These are phyloP conservation scores for Tupiocoris notatus DNA, from an alignment of 2,888 invertebrate genomes.

Conservation along the genomic window DNA sequence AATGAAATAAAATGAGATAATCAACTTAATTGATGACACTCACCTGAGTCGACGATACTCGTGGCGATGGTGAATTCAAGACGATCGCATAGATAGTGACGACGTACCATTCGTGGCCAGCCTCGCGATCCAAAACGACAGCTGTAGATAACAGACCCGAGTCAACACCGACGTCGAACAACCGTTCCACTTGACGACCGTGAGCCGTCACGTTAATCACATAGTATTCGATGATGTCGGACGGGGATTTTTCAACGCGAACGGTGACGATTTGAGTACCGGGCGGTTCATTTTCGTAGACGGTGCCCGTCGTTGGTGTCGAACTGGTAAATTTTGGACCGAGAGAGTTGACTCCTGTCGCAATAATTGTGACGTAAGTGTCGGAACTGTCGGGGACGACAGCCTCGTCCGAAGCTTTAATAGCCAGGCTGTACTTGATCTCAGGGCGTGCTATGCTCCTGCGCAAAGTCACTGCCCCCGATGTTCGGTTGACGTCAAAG, in stretches of 20 bases:
- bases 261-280: constrained; percentile 83
- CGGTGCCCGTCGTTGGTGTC: constrained; percentile 69
- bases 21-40: neutral
- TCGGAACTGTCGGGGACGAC: constrained; percentile 86
- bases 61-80: constrained; percentile 65
- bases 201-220: constrained; percentile 62
- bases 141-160: constrained; percentile 85
- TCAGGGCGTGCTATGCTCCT: constrained; percentile 61
- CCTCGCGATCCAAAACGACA: constrained; percentile 77
- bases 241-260: constrained; percentile 62
- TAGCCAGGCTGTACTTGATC: constrained; percentile 75
- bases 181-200: constrained; percentile 76
- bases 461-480: constrained; percentile 69
- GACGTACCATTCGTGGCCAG: constrained; percentile 76
- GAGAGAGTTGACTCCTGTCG: constrained; percentile 59
- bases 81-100: constrained; percentile 83
- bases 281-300: constrained; percentile 84
- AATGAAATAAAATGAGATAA: neutral
- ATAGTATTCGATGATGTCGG: constrained; percentile 75
- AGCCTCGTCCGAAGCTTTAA: constrained; percentile 89
- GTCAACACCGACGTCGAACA: constrained; percentile 88
- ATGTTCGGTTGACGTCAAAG: constrained; percentile 77
- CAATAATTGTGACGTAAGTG: constrained; percentile 79
- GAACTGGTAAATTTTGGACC: constrained; percentile 65
- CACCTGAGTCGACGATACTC: constrained; percentile 82